These are phyloP conservation scores for Lottia gigantea DNA, from an alignment of 2,888 invertebrate species.

Conservation along the genomic window DNA sequence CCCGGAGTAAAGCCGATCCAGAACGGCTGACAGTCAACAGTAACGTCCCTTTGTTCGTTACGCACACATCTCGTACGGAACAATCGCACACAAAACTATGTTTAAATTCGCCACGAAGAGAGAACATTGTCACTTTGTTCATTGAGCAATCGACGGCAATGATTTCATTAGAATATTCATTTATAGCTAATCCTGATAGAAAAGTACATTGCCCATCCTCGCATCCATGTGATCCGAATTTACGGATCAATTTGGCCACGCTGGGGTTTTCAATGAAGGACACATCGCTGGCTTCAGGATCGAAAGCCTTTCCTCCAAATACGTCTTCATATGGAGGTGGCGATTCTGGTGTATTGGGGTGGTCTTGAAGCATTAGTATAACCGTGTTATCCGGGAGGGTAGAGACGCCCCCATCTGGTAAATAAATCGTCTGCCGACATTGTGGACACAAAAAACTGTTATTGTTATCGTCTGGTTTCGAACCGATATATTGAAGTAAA, in stretches of 20 bases:
- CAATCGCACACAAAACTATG: constrained; percentile 45
- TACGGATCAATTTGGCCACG: constrained; percentile 22
- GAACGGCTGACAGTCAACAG: constrained; percentile 41
- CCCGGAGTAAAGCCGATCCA: constrained; percentile 38
- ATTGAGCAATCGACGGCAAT: constrained; percentile 39
- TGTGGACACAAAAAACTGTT: constrained; percentile 50
- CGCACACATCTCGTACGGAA: constrained; percentile 42
- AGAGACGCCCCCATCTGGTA: constrained; percentile 42
- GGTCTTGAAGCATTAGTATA: neutral
- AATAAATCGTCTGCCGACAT: constrained; percentile 43
- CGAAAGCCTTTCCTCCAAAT: constrained; percentile 21
- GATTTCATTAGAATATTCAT: constrained; percentile 39
- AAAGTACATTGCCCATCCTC: constrained; percentile 38
- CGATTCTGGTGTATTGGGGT: neutral
- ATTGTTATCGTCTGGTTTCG: neutral
- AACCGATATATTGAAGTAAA: neutral
- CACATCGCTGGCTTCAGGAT: constrained; percentile 18
- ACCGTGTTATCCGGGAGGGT: constrained; percentile 45
- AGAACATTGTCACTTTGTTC: constrained; percentile 43
- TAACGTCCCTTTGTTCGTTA: constrained; percentile 39
- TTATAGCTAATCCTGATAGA: constrained; percentile 39
- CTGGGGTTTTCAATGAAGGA: constrained; percentile 19
- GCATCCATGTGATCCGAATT: constrained; percentile 41
- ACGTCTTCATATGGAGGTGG: constrained; percentile 16
- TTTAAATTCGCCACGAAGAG: constrained; percentile 35